Base-by-base conservation (phyloP, 2,797 vertebrate genomes). In the Danionella dracula region DNA sequence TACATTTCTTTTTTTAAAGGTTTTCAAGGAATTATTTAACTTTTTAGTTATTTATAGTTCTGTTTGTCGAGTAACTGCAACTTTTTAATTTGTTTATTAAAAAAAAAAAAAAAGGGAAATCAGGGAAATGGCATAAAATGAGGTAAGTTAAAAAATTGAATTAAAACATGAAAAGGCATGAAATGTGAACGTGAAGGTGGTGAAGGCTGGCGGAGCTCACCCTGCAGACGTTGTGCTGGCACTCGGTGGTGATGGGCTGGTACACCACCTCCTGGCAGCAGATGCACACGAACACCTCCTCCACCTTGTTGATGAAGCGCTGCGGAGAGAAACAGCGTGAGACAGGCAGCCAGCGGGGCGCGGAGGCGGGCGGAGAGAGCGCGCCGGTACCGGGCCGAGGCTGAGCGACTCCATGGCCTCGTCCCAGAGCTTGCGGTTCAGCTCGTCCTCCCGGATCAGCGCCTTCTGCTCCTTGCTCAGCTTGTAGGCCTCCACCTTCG, bases 191-290 rank as follows among this genome's bases (percentile, higher is more conserved):
- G 15, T 41, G n/a, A 27, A 27, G 3, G 23, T 27, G 23, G 3
- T 3, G 6, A 27, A 27, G 1, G 6, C 10, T 9, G 9, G 5
- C 2, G 5, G 1, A 2, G 4, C 90, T 79, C 79, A 97, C 96
- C 93, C 91, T 93, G 86, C 97, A 99, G 50, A 99, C 95, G 0
- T 98, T 99, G 80, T 99, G 97, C 21, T 94, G 93, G 80, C 97
- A 99, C 31, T 93, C 90, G 0, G 97, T 99, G 16, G 96, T 99
- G 80, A 99, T 67, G 0, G 97, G 97, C 72, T 90, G 87, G 69
- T 82, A 97, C 53, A 98, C 96, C 34, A 99, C 90, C 79, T 99
- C 96, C 83, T 99, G 97, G 66, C 97, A 99, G 84, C 97, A 99
- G 45, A 99, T 96, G 55, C 97, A 99, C 71, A 93, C 80, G 72